Percentiles rank a stretch among this genome's conserved stretches.
Evolutionary conservation across 2,797 vertebrate genomes (phyloP).

Genomic region (Sebastes dallii): DNA sequence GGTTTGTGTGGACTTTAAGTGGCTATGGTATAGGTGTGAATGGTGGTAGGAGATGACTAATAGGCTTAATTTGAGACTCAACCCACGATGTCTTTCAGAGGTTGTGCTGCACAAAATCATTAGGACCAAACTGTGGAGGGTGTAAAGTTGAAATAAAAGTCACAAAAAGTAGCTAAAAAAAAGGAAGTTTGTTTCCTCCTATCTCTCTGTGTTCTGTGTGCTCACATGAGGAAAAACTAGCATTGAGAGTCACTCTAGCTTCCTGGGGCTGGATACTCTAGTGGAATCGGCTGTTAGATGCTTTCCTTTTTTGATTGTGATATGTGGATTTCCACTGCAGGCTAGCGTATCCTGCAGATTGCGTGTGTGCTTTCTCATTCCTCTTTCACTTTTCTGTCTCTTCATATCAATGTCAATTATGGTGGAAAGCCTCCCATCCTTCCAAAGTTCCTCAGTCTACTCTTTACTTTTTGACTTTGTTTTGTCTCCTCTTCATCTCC

Average conservation of each 20-base stretch:
- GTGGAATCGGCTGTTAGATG: slow-evolving; percentile 52
- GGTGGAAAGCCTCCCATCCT: slow-evolving; percentile 24
- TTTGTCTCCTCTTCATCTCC: slow-evolving; percentile 48
- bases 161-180: slow-evolving; percentile 41
- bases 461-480: slow-evolving; percentile 64
- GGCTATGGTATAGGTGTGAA: slow-evolving; percentile 26
- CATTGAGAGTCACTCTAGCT: slow-evolving; percentile 19
- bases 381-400: slow-evolving; percentile 47
- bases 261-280: slow-evolving; percentile 41
- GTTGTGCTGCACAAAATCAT: slow-evolving; percentile 46
- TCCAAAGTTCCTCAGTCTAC: slow-evolving; percentile 41
- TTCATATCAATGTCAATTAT: slow-evolving; percentile 58
- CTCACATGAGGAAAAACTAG: slow-evolving; percentile 28
- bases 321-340: slow-evolving; percentile 57
- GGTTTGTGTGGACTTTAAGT: slow-evolving; percentile 25
- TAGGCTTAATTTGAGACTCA: slow-evolving; percentile 55
- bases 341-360: slow-evolving; percentile 48
- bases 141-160: slow-evolving; percentile 70
- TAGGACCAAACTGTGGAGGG: slow-evolving; percentile 24
- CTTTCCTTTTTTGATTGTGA: slow-evolving; percentile 56
- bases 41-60: slow-evolving; percentile 43
- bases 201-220: slow-evolving; percentile 1
- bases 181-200: slow-evolving; percentile 18
- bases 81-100: slow-evolving; percentile 35
- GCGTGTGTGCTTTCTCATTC: slow-evolving; percentile 49